Base-by-base conservation (phyloP, 2,797 vertebrate genomes). In the Catharus ustulatus region DNA sequence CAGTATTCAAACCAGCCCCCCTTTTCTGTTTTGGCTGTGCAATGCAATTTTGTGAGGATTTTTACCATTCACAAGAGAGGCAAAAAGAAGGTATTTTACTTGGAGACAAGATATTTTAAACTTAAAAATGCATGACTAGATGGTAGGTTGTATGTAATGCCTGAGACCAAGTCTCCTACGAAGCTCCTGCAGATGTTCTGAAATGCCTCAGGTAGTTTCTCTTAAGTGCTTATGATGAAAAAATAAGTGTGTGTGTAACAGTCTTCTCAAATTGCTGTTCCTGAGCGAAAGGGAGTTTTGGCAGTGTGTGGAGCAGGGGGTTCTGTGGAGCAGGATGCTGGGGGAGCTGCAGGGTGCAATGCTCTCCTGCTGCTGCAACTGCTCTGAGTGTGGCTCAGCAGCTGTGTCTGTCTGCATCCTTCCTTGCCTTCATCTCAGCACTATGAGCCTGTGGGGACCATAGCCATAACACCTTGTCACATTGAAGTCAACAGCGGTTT, bases 361-460 rank as follows among this genome's bases (percentile, higher is more conserved):
- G 59, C 67, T 84, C 4, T 0, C 21, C 26, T 0, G 0, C 42
- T 74, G 69, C 54, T 77, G 69, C 62, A 36, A 27, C 73, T 43
- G n/a, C 14, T 51, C 13, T 48, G 6, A 1, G 4, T 18, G 48
- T 27, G 14, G 32, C 67, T 73, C 24, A 27, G 42, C 1, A 3
- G 13, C 61, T 40, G 20, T 24, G 59, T 51, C 21, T 43, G 18
- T 38, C 40, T 5, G 2, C 8, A 4, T n/a, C 87, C 11, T 46
- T 40, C 62, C 52, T 45, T 0, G 0, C 38, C 36, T 69, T 14
- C 62, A 9, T 17, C 66, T 75, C 40, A 11, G 52, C 57, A 7
- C 38, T 2, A 0, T 3, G 34, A 24, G 18, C 11, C 61, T 51
- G 11, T 2, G 0, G 24, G 54, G 12, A 55, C 21, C 14, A 1